Conservation (phyloP, 2,888 invertebrate genomes). For the Trilocha varians region DNA sequence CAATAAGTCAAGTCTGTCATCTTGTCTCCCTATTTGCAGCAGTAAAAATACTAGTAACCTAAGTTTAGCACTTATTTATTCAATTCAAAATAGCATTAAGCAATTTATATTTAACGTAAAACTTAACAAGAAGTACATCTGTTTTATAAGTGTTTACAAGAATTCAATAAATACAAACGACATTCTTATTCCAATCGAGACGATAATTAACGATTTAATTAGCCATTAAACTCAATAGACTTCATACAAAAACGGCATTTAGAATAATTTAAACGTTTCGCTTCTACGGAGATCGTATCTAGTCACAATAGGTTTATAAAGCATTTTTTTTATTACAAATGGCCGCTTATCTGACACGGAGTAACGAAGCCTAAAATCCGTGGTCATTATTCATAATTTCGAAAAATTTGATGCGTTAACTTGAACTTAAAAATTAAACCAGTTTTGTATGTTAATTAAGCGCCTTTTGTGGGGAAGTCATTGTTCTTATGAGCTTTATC, state of each 20-base stretch:
- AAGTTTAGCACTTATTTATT: too few relatives aligned
- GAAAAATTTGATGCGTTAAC: conserved; percentile 45
- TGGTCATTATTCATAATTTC: conserved; percentile 59
- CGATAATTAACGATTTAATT: conserved; percentile 28
- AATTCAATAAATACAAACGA: conserved; percentile 14
- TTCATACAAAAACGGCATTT: conserved; percentile 18
- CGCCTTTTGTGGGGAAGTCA: conserved; percentile 38
- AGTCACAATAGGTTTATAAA: conserved; percentile 25
- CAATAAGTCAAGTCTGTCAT: too few relatives aligned
- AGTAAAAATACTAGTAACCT: too few relatives aligned
- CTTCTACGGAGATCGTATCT: conserved; percentile 26
- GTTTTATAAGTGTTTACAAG: conserved; percentile 2
- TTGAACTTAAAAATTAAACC: conserved; percentile 44
- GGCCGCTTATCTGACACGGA: conserved; percentile 43
- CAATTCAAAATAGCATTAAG: too few relatives aligned
- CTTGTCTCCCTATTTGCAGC: too few relatives aligned
- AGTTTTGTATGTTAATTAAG: conserved; percentile 53
- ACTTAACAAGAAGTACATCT: too few relatives aligned
- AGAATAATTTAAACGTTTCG: conserved; percentile 21
- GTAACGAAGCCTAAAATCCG: conserved; percentile 61
- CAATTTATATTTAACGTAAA: too few relatives aligned
- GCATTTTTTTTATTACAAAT: conserved; percentile 32
- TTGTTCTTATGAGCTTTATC: conserved; percentile 30
- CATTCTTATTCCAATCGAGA: conserved; percentile 16
- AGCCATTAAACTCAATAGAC: conserved; percentile 18